Evolutionary conservation across 2,113 vertebrate species (phyloP), one percentile per base, ranked within the genome.

Genomic region (Zosterops pallidus): DNA sequence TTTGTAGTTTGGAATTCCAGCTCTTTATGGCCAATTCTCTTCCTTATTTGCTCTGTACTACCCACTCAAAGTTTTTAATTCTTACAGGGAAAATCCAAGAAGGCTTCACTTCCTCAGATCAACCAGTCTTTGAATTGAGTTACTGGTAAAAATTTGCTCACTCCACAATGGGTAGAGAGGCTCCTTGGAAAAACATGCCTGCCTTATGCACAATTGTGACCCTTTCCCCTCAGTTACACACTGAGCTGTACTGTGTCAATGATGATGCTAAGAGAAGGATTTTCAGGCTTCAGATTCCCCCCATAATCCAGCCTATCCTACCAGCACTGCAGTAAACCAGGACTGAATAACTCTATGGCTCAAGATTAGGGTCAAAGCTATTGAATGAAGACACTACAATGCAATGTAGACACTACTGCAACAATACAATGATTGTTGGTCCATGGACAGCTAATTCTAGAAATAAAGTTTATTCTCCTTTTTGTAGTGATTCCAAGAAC

Each of bases 211-310:
- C 21, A 47, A 0, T 14, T 46, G 52, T 25, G 46, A n/a, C 19
- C 10, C 41, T 37, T 68, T 24, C 5, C 9, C 15, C 8, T 3
- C 7, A 56, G n/a, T 57, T 76, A 13, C 49, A 76, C 14, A 46
- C 0, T 57, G 3, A 3, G 1, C 37, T 72, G 14, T 15, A 20
- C 2, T 60, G 12, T 56, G 44, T 22, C 41, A 37, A 19, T 12
- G 6, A 17, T 12, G 23, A 44, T 25, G 17, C 3, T 62, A 71
- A 22, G 0, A 2, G 28, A 56, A 71, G 28, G 31, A 64, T 42
- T 90, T 83, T 72, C 53, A 83, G 10, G 7, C 20, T 47, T 31
- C 59, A 65, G 25, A 19, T 79, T 44, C 7, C 12, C 7, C 25
- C 5, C 5, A 39, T 71, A 84, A 79, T 29, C 22, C 29, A 78